Percentiles rank a stretch among this genome's conserved stretches.
phyloP scores from a whole-genome alignment of 2,797 vertebrate genomes.

The Gymnopithys bicolor region DNA sequence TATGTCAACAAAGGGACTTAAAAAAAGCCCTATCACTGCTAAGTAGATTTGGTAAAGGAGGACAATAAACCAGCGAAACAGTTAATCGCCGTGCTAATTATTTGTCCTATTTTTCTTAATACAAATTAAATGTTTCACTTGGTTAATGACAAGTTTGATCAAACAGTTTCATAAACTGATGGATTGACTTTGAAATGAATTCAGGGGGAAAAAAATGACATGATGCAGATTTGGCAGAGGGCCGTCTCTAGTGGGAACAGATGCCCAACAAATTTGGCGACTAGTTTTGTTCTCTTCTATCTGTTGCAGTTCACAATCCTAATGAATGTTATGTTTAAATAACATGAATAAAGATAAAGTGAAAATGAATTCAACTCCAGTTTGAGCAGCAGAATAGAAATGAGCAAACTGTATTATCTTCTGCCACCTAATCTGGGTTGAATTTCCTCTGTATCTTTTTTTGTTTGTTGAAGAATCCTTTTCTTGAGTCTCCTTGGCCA shows the following conservation, averaged over 20 bases:
- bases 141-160: conserved; percentile 85
- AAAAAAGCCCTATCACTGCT: conserved; percentile 74
- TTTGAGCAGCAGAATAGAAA: conserved; percentile 85
- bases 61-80: conserved; percentile 76
- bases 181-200: conserved; percentile 87
- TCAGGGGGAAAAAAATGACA: conserved; percentile 79
- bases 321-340: conserved; percentile 90
- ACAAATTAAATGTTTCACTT: conserved; percentile 85
- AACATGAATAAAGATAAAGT: conserved; percentile 89
- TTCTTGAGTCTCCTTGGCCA: conserved; percentile 95
- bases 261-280: conserved; percentile 86
- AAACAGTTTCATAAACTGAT: conserved; percentile 86
- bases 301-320: conserved; percentile 86
- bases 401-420: conserved; percentile 85
- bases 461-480: conserved; percentile 96
- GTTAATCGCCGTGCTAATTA: conserved; percentile 82
- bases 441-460: conserved; percentile 88
- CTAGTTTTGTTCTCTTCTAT: conserved; percentile 86
- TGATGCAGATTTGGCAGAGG: conserved; percentile 82
- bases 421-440: conserved; percentile 90
- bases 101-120: conserved; percentile 84
- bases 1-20: conserved; percentile 63
- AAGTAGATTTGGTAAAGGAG: conserved; percentile 77
- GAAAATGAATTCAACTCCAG: conserved; percentile 88
- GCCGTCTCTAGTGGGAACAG: conserved; percentile 85